These are phyloP conservation scores for Drosophila persimilis DNA, from an alignment of 1,140 invertebrate species.

Conservation along the genomic window DNA sequence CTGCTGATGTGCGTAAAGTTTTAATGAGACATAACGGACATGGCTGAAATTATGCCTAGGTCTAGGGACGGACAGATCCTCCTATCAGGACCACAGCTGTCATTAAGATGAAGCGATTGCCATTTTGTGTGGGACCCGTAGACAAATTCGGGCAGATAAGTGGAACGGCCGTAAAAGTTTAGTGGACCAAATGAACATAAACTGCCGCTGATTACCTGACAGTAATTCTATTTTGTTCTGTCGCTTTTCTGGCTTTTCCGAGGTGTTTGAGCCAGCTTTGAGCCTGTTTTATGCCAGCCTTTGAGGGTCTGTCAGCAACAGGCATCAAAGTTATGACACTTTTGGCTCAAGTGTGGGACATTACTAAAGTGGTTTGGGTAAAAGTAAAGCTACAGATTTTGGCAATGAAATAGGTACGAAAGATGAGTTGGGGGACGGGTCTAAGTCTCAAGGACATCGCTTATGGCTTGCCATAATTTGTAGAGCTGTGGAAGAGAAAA, in stretches of 20 bases:
- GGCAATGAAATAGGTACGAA: conserved; percentile 1
- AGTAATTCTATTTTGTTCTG: conserved; percentile 42
- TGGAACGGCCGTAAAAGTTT: conserved; percentile 67
- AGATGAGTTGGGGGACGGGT: too few species aligned
- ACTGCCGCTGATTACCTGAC: conserved; percentile 67
- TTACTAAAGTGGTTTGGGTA: background rate
- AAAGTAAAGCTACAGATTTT: background rate
- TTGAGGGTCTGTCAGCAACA: conserved; percentile 67
- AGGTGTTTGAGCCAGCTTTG: conserved; percentile 22
- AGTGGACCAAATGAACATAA: conserved; percentile 72
- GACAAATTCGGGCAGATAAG: conserved; percentile 59
- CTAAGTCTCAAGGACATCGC: background rate
- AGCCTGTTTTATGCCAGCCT: conserved; percentile 1
- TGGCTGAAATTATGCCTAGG: background rate
- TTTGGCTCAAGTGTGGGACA: conserved; percentile 39
- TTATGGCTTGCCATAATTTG: too few species aligned
- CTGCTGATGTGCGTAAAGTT: conserved; percentile 55
- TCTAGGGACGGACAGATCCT: conserved; percentile 10
- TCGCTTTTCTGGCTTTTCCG: background rate
- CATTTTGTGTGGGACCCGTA: conserved; percentile 40
- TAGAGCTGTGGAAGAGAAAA: too few species aligned
- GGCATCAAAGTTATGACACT: conserved; percentile 46
- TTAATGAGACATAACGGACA: conserved; percentile 72
- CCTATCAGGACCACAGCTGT: conserved; percentile 33
- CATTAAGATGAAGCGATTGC: conserved; percentile 51